Base-by-base conservation (phyloP, 2,888 invertebrate species). In the Boloria euphrosyne region DNA sequence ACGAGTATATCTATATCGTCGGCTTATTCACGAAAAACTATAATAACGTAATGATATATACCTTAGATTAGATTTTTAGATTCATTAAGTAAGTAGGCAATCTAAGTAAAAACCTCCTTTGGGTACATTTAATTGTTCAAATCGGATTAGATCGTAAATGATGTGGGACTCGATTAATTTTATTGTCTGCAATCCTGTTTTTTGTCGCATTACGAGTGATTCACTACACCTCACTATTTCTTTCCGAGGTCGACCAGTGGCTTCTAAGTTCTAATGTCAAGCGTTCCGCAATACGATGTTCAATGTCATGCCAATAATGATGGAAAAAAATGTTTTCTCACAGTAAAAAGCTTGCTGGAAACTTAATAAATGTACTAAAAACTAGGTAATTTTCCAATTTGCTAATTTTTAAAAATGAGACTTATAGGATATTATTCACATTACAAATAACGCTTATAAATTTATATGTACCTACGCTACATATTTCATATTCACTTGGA, bases 191-290 rank as follows among this genome's bases (percentile, higher is more conserved):
- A 43, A 58, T 64, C 51, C 27, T 53, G 17, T 61, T 55, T 67
- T 65, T 59, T 67, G 57, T 13, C 53, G 58, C 43, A 31, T 54
- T 59, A 54, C 55, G 44, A 68, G 49, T 66, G 63, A 68, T 61
- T 69, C 72, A 71, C 57, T 54, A 44, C 38, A 59, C 50, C 10
- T 59, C 49, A 44, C 22, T 60, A 54, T 60, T 67, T 52, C 43
- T 70, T 53, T 66, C 73, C 79, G 74, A 84, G 83, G 84, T 79
- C 78, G 75, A 71, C 81, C 55, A 65, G 78, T 78, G 70, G 73
- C 79, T 76, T 80, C 79, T 62, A 66, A 63, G 14, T 10, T n/a
- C 43, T n/a, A 55, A 44, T 18, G 43, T 43, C 31, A 38, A 38
- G 31, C 31, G 57, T 57, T 57, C 57, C 57, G 55, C 7, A 13